phyloP scores from a whole-genome alignment of 2,888 invertebrate species.

The Neoscelio sp. region DNA sequence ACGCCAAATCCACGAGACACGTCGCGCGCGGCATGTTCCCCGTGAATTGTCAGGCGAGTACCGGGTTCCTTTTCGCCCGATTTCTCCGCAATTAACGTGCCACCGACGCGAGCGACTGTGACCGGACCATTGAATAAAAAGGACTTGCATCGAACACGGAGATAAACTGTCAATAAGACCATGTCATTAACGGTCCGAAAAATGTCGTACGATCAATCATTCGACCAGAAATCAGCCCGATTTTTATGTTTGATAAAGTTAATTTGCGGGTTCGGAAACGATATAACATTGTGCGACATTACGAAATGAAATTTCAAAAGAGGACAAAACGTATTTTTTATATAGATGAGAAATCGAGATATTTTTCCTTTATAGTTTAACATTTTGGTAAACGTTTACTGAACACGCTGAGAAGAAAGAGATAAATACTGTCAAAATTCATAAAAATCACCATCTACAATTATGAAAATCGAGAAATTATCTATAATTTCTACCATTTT shows the following conservation, averaged over 20 bases:
- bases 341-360: too few relatives aligned
- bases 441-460: too few relatives aligned
- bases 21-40: conserved; percentile 64
- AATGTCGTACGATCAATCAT: conserved; percentile 63
- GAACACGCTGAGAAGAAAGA: too few relatives aligned
- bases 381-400: too few relatives aligned
- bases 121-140: conserved; percentile 47
- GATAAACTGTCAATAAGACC: conserved; percentile 52
- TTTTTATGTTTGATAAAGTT: conserved; percentile 28
- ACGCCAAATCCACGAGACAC: conserved; percentile 67
- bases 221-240: conserved; percentile 33
- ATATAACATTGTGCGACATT: too few relatives aligned
- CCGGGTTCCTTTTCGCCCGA: conserved; percentile 59
- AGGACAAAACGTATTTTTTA: too few relatives aligned
- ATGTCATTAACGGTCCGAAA: conserved; percentile 64
- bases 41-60: conserved; percentile 9
- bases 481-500: too few relatives aligned
- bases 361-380: too few relatives aligned
- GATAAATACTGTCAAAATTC: too few relatives aligned
- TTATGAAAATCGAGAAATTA: too few relatives aligned
- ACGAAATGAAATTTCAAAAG: too few relatives aligned
- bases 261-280: conserved; percentile 24
- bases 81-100: conserved; percentile 71
- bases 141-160: conserved; percentile 28
- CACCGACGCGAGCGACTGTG: conserved; percentile 66